Evolutionary conservation across 2,797 vertebrate species (phyloP), one percentile per base, ranked within the genome.

Genomic region (Gouania willdenowi): DNA sequence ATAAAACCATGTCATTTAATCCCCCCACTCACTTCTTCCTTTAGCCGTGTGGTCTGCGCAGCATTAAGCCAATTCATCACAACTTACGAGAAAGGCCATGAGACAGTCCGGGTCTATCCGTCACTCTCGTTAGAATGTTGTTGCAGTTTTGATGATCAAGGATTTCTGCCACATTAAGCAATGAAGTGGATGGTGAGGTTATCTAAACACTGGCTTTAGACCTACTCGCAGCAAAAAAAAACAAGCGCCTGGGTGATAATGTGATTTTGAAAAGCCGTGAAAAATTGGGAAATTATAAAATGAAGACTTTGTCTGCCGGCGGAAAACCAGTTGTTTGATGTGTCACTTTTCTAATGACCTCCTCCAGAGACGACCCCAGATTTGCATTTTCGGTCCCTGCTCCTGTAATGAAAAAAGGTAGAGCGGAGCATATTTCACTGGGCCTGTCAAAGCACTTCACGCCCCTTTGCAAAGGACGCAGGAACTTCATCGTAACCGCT

Each of bases 381-480:
- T 88, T 87, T 82, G 79, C 85, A 87, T 88, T 82, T 81, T 71
- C 50, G 73, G 79, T 72, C 75, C 42, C 68, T 75, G 78, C 69
- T 84, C 60, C 51, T 61, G 69, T 85, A 87, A 86, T 88, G 85
- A 84, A 87, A 85, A 78, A 86, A 79, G 82, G 80, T 82, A 82
- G 62, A 66, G 71, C 5, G 5, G 58, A 74, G 71, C 75, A 88
- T 89, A 89, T 89, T 88, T 88, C 85, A 88, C 67, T 18, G 34
- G 33, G 56, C 77, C 82, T 89, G 87, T 88, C 88, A 88, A 60
- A 73, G 44, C 71, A 79, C 79, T 81, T 79, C 83, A 86, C 85
- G 66, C 86, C 88, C 80, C 81, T 81, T 66, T 32, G 68, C 71
- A 70, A 77, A 81, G 66, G 75, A 58, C 80, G 81, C 69, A 73